Conservation (phyloP, 2,113 vertebrate species). For the Myrmecobius fasciatus region DNA sequence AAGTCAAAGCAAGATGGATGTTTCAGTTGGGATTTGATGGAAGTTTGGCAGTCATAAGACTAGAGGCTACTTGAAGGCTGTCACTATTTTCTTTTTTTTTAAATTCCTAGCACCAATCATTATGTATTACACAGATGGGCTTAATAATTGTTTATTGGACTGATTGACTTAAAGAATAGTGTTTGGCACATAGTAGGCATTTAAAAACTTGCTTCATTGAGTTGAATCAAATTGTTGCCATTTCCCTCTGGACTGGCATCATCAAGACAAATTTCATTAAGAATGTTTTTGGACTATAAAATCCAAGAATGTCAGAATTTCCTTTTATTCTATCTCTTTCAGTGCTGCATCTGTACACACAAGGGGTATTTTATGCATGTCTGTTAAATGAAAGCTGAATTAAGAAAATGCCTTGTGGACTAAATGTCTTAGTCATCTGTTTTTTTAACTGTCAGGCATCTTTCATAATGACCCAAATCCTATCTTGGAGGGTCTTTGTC, state of each 20-base stretch:
- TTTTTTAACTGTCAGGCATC: background rate
- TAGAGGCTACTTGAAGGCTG: background rate
- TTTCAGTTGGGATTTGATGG: background rate
- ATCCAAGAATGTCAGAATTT: background rate
- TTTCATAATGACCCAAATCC: background rate
- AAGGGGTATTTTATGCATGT: background rate
- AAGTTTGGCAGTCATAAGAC: background rate
- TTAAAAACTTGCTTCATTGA: background rate
- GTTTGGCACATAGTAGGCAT: background rate
- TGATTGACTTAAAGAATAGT: background rate
- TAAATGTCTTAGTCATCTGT: background rate
- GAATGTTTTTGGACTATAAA: background rate
- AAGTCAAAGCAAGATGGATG: background rate
- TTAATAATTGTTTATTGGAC: background rate
- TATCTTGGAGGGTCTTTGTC: slow-evolving; percentile 15
- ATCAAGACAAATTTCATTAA: background rate
- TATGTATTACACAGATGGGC: background rate
- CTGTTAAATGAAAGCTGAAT: background rate
- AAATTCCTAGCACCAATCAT: background rate
- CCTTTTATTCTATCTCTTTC: background rate
- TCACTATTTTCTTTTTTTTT: background rate
- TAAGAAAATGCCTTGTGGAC: background rate
- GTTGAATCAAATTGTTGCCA: background rate
- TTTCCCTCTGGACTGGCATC: background rate
- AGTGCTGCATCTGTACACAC: background rate